These are phyloP conservation scores for Ploceus nigricollis DNA, from an alignment of 2,113 vertebrate species.

Conservation along the genomic window DNA sequence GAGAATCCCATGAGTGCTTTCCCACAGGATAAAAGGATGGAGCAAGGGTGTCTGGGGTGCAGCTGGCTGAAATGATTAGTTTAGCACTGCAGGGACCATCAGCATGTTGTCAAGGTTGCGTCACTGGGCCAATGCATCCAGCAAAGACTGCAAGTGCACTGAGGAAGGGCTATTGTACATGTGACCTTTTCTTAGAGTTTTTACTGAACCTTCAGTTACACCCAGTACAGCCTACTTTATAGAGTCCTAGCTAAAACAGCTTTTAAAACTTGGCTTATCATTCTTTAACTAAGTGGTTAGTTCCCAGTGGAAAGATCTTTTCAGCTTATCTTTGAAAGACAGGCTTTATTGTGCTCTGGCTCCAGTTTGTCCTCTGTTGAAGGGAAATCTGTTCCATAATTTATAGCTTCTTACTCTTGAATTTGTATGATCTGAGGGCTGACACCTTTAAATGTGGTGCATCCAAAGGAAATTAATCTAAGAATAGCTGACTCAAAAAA, in stretches of 20 bases:
- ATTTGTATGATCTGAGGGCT: neutral
- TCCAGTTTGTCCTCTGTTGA: conserved; percentile 6
- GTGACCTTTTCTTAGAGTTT: neutral
- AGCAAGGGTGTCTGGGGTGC: neutral
- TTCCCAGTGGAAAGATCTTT: neutral
- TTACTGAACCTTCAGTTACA: neutral
- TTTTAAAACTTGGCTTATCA: neutral
- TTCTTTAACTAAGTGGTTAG: neutral
- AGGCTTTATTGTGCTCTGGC: neutral
- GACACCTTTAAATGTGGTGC: neutral
- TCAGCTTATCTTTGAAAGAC: conserved; percentile 15
- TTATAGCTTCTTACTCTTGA: neutral
- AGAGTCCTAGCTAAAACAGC: neutral
- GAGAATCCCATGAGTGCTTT: neutral
- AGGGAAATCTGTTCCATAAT: neutral
- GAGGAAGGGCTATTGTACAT: neutral
- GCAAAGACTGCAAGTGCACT: neutral
- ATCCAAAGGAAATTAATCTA: neutral
- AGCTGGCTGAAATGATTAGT: neutral
- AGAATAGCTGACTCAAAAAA: neutral
- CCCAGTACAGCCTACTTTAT: neutral
- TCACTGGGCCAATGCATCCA: neutral
- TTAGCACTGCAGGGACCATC: neutral
- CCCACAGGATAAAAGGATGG: conserved; percentile 1
- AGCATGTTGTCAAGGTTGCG: neutral